Evolutionary conservation across 2,113 vertebrate genomes (phyloP).

Genomic region (Ptilonorhynchus violaceus): DNA sequence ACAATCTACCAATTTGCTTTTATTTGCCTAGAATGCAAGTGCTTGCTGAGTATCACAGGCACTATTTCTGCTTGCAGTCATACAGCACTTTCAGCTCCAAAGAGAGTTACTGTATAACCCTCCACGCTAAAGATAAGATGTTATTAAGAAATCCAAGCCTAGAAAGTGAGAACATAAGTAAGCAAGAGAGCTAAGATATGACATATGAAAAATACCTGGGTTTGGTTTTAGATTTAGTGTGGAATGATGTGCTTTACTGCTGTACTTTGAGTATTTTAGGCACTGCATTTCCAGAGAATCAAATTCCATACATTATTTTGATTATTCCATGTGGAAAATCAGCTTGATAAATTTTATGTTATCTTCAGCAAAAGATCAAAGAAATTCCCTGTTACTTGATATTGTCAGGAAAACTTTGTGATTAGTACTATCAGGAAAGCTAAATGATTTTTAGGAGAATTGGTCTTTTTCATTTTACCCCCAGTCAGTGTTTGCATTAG

Average conservation of each 20-base stretch:
- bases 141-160: not conserved
- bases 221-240: not conserved
- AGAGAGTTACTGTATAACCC: not conserved
- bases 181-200: not conserved
- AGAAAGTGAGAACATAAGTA: not conserved
- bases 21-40: not conserved
- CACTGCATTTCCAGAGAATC: not conserved
- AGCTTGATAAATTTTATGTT: not conserved
- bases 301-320: not conserved
- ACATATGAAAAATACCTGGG: not conserved
- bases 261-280: not conserved
- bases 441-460: not conserved
- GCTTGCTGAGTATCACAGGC: not conserved
- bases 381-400: not conserved
- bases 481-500: not conserved
- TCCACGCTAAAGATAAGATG: not conserved
- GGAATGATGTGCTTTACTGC: not conserved
- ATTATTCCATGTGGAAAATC: conserved; percentile 1
- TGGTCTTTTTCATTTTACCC: not conserved
- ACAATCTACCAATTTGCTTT: not conserved
- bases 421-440: not conserved
- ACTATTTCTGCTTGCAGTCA: not conserved
- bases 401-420: not conserved
- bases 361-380: not conserved
- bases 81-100: not conserved